Percentiles rank a stretch among this genome's conserved stretches.
These are phyloP conservation scores for Phyllostomus hastatus DNA, from an alignment of 2,113 vertebrate genomes.

Conservation along the genomic window DNA sequence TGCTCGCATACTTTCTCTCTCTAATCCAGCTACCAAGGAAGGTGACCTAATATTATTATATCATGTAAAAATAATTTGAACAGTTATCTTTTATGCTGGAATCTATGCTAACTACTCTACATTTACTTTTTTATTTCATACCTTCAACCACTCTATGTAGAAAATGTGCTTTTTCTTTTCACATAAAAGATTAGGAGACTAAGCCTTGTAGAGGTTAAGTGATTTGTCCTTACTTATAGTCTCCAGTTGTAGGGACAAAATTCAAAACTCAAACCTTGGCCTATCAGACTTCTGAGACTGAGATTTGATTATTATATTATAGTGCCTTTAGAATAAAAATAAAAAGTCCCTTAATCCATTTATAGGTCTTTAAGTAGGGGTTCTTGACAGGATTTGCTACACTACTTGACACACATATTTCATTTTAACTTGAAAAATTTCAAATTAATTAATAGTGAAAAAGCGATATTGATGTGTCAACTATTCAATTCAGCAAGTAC, in stretches of 20 bases:
- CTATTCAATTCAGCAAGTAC: background rate
- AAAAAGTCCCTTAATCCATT: background rate
- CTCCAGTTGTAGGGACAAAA: background rate
- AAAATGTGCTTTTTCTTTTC: background rate
- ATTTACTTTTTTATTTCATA: background rate
- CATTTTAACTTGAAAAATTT: background rate
- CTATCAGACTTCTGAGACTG: background rate
- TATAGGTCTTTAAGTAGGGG: background rate
- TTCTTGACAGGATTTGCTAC: background rate
- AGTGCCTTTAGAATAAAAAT: background rate
- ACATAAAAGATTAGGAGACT: background rate
- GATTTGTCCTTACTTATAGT: background rate
- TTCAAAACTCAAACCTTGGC: background rate
- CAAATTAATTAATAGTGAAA: background rate
- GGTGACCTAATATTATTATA: background rate
- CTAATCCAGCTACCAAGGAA: background rate
- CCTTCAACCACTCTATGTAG: background rate
- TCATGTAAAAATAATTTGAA: background rate
- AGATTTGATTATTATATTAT: background rate
- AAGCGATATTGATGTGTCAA: background rate
- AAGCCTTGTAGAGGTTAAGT: background rate
- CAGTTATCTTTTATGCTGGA: background rate
- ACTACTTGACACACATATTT: background rate
- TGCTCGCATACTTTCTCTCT: background rate
- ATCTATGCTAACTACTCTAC: background rate